A percentile compares a stretch with the other conserved stretches of the same genome.
phyloP scores from a whole-genome alignment of 2,113 vertebrate species.

The Castor canadensis region DNA sequence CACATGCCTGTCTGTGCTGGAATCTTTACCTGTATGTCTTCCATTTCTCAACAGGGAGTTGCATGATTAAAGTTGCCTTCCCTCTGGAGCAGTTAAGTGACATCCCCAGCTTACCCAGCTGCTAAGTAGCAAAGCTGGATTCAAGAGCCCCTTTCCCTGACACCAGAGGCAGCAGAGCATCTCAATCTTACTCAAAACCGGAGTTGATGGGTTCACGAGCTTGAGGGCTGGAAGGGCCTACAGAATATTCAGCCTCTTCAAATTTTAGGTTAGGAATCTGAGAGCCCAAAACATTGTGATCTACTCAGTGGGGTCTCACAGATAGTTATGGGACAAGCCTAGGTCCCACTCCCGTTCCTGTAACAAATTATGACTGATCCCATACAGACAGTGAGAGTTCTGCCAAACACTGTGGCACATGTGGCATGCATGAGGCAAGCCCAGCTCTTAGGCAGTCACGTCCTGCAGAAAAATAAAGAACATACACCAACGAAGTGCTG shows the following conservation, averaged over 20 bases:
- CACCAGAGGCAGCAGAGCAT: not conserved
- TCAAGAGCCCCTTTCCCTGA: not conserved
- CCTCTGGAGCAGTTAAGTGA: not conserved
- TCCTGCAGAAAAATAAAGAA: not conserved
- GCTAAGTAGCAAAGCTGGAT: not conserved
- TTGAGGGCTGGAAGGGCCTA: not conserved
- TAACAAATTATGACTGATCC: not conserved
- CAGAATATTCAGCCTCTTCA: not conserved
- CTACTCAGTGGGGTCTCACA: not conserved
- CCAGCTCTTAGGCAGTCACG: not conserved
- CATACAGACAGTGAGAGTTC: not conserved
- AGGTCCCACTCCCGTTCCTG: not conserved
- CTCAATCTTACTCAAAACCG: not conserved
- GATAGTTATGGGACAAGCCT: not conserved
- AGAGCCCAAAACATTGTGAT: not conserved
- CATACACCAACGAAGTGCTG: not conserved
- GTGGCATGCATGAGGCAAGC: rapidly evolving
- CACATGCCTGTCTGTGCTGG: not conserved
- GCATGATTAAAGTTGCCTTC: not conserved
- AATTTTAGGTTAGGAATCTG: not conserved
- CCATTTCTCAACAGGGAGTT: not conserved
- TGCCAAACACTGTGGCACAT: rapidly evolving
- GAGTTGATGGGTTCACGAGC: not conserved
- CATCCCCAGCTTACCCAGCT: not conserved
- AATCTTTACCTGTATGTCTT: not conserved